Percentiles rank a stretch among this genome's conserved stretches.
phyloP scores from a whole-genome alignment of 2,888 invertebrate genomes.

The Cryptocheilus praepositus region DNA sequence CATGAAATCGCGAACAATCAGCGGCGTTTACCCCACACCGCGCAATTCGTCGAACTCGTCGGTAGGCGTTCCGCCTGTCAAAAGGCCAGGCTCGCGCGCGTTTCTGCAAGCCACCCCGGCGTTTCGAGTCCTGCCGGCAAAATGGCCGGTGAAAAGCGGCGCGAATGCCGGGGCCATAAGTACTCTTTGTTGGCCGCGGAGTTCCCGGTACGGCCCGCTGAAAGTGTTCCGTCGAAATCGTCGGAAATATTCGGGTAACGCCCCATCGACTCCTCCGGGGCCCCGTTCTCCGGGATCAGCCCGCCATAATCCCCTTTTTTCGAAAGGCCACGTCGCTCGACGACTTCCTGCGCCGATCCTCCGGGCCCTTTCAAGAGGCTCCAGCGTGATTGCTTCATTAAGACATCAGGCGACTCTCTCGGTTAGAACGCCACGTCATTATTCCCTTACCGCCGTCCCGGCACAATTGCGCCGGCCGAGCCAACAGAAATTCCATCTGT shows the following conservation, averaged over 20 bases:
- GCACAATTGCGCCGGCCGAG: conserved; percentile 13
- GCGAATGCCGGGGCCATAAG: too few species aligned
- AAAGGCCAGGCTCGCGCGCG: too few species aligned
- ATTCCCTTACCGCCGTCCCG: conserved; percentile 21
- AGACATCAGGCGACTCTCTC: conserved; percentile 43
- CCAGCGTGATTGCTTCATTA: conserved; percentile 44
- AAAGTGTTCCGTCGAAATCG: conserved; percentile 3
- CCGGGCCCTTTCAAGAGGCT: neutral
- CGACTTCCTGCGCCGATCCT: neutral
- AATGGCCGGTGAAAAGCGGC: too few species aligned
- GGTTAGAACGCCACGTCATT: conserved; percentile 24
- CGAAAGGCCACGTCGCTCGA: too few species aligned
- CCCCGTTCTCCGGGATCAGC: neutral
- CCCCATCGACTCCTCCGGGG: conserved; percentile 20
- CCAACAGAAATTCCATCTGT: neutral
- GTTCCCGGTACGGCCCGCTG: too few species aligned
- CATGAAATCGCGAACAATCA: too few species aligned
- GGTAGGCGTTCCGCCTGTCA: too few species aligned
- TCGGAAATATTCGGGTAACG: conserved; percentile 15
- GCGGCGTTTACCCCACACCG: too few species aligned
- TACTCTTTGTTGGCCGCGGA: conserved; percentile 1
- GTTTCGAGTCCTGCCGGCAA: too few species aligned
- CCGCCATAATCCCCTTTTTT: too few species aligned
- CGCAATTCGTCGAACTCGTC: too few species aligned
- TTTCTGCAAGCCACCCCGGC: too few species aligned